Evolutionary conservation across 2,113 vertebrate genomes (phyloP), one percentile per base, ranked within the genome.

Genomic region (Pimephales promelas): DNA sequence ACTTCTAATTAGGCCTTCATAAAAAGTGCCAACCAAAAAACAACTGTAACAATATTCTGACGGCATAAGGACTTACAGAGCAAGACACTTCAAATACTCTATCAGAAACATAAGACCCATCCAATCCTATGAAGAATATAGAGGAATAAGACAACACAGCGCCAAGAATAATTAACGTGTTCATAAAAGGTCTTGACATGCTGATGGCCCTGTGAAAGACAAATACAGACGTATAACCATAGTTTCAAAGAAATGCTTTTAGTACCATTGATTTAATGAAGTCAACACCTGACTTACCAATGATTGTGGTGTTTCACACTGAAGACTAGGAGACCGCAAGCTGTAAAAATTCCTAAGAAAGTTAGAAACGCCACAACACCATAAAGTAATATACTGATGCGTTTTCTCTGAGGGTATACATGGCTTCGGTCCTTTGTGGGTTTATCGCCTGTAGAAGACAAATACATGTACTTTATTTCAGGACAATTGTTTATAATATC

Each of bases 111-210:
- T 95, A 95, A 77, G 95, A 95, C 87, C 94, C 95, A 86, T 98
- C 96, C 81, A 97, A 95, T 82, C 97, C 96, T 34, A 97, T 96
- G 85, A 97, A 90, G 89, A 97, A 95, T 86, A 99, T 95, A 2
- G 95, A 98, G 40, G 93, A 94, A 31, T 96, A 97, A 90, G 95
- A 96, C 10, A 98, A 93, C 94, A 98, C 94, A 59, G 96, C 87
- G 68, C 96, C 96, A 85, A 97, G 94, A 91, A 97, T 96, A 82
- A 98, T 96, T 83, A 98, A 95, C 90, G 95, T 92, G 87, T 98
- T 97, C 95, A 95, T 95, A 79, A 95, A 94, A 13, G 94, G 95
- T 36, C 93, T 92, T 20, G 95, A 95, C 85, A 95, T 94, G 88
- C 94, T 94, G 90, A 94, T 95, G 89, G 93, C 90, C 94, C 97